phyloP scores from a whole-genome alignment of 2,888 invertebrate genomes.

The Limnephilus auricula region DNA sequence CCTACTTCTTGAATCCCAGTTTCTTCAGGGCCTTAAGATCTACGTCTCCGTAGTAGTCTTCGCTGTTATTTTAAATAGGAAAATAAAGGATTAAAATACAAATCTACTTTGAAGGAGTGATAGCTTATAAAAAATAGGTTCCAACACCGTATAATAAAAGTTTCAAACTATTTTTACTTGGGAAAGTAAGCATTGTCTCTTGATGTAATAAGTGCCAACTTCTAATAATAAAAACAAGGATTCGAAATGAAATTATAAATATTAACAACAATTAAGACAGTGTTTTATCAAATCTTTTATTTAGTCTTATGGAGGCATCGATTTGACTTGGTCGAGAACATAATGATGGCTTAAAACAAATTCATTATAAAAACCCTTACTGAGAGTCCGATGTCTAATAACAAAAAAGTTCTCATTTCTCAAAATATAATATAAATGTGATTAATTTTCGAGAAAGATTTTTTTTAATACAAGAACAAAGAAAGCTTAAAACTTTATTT shows the following conservation, averaged over 20 bases:
- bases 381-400: too few species aligned
- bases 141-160: not conserved
- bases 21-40: slow-evolving; percentile 93
- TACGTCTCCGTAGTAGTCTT: slow-evolving; percentile 95
- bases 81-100: slow-evolving; percentile 24
- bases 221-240: not conserved
- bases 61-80: slow-evolving; percentile 77
- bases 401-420: too few species aligned
- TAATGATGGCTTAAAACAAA: too few species aligned
- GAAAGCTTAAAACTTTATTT: too few species aligned
- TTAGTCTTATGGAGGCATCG: too few species aligned
- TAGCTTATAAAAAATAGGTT: not conserved
- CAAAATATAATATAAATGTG: too few species aligned
- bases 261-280: too few species aligned
- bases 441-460: too few species aligned
- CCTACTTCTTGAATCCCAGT: slow-evolving; percentile 77
- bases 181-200: not conserved
- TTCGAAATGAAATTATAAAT: not conserved
- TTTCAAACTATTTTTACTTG: not conserved
- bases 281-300: too few species aligned
- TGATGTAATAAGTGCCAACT: not conserved
- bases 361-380: too few species aligned
- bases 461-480: too few species aligned
- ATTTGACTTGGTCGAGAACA: too few species aligned
- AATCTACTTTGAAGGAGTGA: not conserved